Conservation (phyloP, 2,113 vertebrate species). For the Colossoma macropomum region DNA sequence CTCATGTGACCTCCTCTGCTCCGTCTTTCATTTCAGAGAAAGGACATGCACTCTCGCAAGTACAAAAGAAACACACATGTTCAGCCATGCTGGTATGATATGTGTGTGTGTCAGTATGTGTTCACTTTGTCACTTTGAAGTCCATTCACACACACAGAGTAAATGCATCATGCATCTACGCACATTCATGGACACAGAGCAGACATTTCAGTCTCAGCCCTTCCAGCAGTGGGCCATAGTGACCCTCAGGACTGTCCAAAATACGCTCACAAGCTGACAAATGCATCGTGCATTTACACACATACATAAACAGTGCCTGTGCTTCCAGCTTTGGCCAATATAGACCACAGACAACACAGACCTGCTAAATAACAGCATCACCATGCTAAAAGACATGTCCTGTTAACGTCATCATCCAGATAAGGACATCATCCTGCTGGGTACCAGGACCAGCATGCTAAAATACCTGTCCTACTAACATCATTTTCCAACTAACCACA, state of each 20-base stretch:
- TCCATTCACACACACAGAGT: background rate
- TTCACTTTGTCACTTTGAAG: background rate
- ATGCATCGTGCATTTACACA: background rate
- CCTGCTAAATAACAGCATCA: no score
- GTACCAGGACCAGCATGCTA: no score
- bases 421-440: no score
- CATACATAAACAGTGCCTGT: background rate
- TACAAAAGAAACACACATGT: conserved; percentile 5
- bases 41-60: background rate
- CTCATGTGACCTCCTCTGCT: background rate
- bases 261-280: background rate
- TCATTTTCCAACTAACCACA: no score
- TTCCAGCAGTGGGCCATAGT: background rate
- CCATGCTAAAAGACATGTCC: no score
- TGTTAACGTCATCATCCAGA: no score
- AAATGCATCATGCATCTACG: background rate
- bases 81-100: background rate
- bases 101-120: background rate
- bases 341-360: no score
- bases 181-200: background rate
- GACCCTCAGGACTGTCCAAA: background rate
- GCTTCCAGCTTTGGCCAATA: no score
- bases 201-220: background rate
- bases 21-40: conserved; percentile 8
- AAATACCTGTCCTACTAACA: no score